Percentiles rank a stretch among this genome's conserved stretches.
phyloP scores from a whole-genome alignment of 1,140 invertebrate species.

The Lycorma delicatula region DNA sequence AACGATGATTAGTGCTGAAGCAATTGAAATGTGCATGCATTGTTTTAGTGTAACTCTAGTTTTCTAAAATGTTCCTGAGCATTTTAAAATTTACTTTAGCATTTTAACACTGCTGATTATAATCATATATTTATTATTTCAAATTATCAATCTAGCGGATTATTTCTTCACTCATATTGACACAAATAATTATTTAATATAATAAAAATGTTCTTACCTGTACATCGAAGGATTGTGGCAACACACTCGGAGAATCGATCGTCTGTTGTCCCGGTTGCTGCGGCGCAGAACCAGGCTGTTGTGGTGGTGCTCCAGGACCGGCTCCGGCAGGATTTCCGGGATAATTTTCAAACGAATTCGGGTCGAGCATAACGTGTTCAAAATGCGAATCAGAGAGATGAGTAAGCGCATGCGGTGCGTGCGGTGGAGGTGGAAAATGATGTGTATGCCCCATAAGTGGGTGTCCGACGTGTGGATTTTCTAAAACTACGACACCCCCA shows the following conservation, averaged over 20 bases:
- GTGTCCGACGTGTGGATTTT: conserved; percentile 41
- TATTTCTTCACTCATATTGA: too few relatives aligned
- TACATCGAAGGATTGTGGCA: conserved; percentile 44
- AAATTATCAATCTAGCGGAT: too few relatives aligned
- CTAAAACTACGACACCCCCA: conserved; percentile 37
- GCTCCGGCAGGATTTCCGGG: conserved; percentile 6
- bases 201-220: too few relatives aligned
- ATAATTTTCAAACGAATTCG: neutral
- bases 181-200: too few relatives aligned
- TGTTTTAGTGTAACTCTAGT: too few relatives aligned
- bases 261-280: conserved; percentile 41
- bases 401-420: conserved; percentile 6
- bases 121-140: too few relatives aligned
- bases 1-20: too few relatives aligned
- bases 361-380: conserved; percentile 28
- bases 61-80: too few relatives aligned
- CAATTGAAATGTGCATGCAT: too few relatives aligned
- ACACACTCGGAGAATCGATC: conserved; percentile 40
- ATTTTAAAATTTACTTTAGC: too few relatives aligned
- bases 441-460: conserved; percentile 43
- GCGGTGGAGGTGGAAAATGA: conserved; percentile 34
- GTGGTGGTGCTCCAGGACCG: conserved; percentile 18
- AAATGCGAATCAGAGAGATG: conserved; percentile 26
- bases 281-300: conserved; percentile 36
- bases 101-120: too few relatives aligned